Evolutionary conservation across 2,797 vertebrate genomes (phyloP).

Genomic region (Pangasius larnaudii): DNA sequence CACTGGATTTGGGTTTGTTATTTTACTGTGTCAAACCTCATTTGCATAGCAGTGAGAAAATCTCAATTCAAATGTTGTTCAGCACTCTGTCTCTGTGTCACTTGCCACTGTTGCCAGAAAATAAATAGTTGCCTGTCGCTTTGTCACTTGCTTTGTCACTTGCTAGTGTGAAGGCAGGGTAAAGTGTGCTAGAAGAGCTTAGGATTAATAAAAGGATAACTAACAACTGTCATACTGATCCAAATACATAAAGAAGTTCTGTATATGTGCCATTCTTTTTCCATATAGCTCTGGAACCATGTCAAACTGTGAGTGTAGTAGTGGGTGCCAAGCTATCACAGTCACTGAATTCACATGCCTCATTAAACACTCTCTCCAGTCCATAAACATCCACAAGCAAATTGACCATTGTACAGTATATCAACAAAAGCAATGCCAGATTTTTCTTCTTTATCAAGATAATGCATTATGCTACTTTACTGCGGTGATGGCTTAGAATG

Average conservation of each 20-base stretch:
- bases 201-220: neutral
- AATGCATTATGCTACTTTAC: neutral
- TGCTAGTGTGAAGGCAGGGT: neutral
- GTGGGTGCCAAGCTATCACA: slow-evolving; percentile 29
- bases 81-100: neutral
- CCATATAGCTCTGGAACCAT: too few species aligned
- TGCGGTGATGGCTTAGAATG: neutral
- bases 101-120: neutral
- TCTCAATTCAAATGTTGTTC: slow-evolving; percentile 1
- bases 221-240: neutral
- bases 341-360: slow-evolving; percentile 28
- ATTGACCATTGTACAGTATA: neutral
- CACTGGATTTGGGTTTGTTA: slow-evolving; percentile 3
- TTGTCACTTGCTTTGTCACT: neutral
- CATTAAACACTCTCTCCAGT: slow-evolving; percentile 27
- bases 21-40: neutral
- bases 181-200: neutral
- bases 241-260: neutral
- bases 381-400: neutral
- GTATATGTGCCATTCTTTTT: neutral
- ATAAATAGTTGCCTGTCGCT: slow-evolving; percentile 1
- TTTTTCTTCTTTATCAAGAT: neutral
- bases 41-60: neutral
- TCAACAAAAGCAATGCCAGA: neutral
- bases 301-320: neutral